Evolutionary conservation across 1,140 invertebrate species (phyloP).

Genomic region (Bilobella aurantiaca): DNA sequence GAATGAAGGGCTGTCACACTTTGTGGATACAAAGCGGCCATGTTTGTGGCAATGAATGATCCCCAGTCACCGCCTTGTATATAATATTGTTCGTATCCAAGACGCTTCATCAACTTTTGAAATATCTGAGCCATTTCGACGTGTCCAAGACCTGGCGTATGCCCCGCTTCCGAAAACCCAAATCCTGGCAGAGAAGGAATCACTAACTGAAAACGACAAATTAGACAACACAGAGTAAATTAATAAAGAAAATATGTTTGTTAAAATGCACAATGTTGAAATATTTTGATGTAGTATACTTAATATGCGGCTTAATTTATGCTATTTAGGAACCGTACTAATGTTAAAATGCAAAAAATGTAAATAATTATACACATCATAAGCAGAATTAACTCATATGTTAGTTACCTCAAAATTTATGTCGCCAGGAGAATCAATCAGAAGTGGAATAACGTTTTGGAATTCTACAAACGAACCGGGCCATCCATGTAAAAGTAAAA

Average conservation of each 20-base stretch:
- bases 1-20: slow-evolving; percentile 41
- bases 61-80: slow-evolving; percentile 66
- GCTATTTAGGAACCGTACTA: no score
- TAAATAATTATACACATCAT: no score
- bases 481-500: slow-evolving; percentile 79
- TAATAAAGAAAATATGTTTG: no score
- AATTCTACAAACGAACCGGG: slow-evolving; percentile 80
- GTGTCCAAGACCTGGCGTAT: slow-evolving; percentile 50
- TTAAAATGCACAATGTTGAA: not conserved
- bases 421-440: slow-evolving; percentile 36
- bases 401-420: slow-evolving; percentile 28
- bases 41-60: slow-evolving; percentile 45
- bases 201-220: slow-evolving; percentile 50
- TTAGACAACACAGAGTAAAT: no score
- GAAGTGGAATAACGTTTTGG: slow-evolving; percentile 58
- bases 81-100: slow-evolving; percentile 65
- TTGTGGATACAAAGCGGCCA: slow-evolving; percentile 49
- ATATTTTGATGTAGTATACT: not conserved
- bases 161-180: slow-evolving; percentile 64
- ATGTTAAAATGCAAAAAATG: no score
- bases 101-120: slow-evolving; percentile 67
- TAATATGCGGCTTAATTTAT: not conserved
- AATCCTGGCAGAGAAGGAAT: slow-evolving; percentile 72
- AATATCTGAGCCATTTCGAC: slow-evolving; percentile 60
- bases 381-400: no score